Base-by-base conservation (phyloP, 2,113 vertebrate genomes). In the Microcebus lehilahytsara region DNA sequence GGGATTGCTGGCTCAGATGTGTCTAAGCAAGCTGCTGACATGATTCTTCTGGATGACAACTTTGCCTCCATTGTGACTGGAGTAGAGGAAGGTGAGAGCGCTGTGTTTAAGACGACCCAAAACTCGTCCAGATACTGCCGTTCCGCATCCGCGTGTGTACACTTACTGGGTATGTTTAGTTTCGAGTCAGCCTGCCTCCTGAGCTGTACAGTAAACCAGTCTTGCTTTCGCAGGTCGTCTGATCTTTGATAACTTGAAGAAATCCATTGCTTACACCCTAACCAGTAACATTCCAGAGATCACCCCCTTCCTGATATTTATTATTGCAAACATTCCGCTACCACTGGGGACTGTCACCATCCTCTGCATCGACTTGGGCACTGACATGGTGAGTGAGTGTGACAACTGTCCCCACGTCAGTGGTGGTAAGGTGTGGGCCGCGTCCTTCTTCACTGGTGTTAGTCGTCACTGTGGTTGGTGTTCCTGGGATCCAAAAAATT, bases 31-130 rank as follows among this genome's bases (percentile, higher is more conserved):
- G 99, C 99, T 66, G 99, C 99, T 16, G 99, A 99, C 97, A 99
- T 99, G 99, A 99, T 99, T 92, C 98, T 99, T 46, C 97, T 99
- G 93, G 99, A 99, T 91, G 99, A 99, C 98, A 99, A 99, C 98
- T 99, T 99, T 64, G 99, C 99, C 60, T 99, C 99, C 46, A 99
- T 99, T 91, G 99, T 99, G 71, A 99, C 99, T 49, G 99, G 99
- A 5, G 99, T 99, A n/a, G 99, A 99, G 95, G 99, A 99, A 98
- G 99, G 99, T 99, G 85, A 98, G 98, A 1, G 13, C 2, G 0
- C 16, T 3, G 0, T 3, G 0, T 19, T 27, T 9, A 19, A 30
- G n/a, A 40, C 40, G 40, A 4, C 40, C 10, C 14, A 2, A 60
- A 6, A 6, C 34, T 9, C 4, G 0, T 5, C 56, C 71, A 4